Conservation (phyloP, 2,113 vertebrate genomes). For the Columba janthina region DNA sequence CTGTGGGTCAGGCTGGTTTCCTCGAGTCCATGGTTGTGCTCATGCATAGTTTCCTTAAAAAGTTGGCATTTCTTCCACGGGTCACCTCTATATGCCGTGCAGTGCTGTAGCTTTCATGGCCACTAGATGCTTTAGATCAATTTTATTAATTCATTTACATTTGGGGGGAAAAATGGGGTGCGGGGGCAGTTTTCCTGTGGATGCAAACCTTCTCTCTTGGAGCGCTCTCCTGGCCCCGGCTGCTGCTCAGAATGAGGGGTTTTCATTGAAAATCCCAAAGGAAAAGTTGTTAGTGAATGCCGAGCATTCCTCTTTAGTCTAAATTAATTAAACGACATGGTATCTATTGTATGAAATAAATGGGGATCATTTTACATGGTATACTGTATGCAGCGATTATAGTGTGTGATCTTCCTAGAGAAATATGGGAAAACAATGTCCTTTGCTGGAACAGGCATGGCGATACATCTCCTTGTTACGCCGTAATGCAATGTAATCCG, state of each 20-base stretch:
- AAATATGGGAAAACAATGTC: conserved; percentile 46
- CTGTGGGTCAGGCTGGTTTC: not conserved
- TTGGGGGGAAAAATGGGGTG: not conserved
- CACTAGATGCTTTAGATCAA: not conserved
- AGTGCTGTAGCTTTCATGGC: not conserved
- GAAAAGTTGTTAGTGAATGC: conserved; percentile 49
- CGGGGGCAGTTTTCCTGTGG: not conserved
- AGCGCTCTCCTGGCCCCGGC: not conserved
- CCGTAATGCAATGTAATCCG: not conserved
- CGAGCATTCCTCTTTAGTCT: conserved; percentile 66
- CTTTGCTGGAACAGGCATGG: not conserved
- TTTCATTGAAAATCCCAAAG: conserved; percentile 66
- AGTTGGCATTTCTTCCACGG: not conserved
- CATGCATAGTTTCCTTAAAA: not conserved
- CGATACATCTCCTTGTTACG: not conserved
- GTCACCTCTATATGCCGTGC: fast-evolving
- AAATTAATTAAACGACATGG: conserved; percentile 73
- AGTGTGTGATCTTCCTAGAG: conserved; percentile 41
- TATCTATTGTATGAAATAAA: conserved; percentile 64
- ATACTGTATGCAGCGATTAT: conserved; percentile 8
- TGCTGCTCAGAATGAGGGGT: conserved; percentile 20
- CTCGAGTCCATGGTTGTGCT: fast-evolving
- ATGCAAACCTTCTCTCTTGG: not conserved
- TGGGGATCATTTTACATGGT: conserved; percentile 41
- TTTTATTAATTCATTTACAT: not conserved